Percentiles rank a stretch among this genome's conserved stretches.
Conservation (phyloP, 2,113 vertebrate genomes). For the Balaeniceps rex region DNA sequence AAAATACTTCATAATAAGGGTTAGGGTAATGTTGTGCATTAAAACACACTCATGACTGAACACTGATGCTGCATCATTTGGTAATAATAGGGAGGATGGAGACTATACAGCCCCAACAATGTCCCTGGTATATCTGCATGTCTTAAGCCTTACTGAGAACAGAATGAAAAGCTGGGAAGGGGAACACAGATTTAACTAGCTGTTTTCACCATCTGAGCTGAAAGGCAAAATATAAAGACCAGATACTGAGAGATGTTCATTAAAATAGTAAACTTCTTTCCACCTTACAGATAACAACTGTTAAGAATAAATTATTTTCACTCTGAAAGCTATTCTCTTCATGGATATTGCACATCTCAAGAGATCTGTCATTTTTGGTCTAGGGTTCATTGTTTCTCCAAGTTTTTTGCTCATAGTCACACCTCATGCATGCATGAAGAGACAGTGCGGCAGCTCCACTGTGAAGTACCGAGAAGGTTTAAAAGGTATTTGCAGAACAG, state of each 20-base stretch:
- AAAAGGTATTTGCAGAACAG: background rate
- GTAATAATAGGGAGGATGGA: background rate
- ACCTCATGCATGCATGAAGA: background rate
- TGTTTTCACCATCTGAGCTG: background rate
- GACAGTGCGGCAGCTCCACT: background rate
- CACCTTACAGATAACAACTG: background rate
- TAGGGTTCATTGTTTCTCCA: background rate
- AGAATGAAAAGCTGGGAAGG: background rate
- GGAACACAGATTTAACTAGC: background rate
- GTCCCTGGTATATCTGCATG: background rate
- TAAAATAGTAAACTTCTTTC: background rate
- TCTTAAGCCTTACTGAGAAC: background rate
- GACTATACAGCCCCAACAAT: background rate
- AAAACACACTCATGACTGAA: background rate
- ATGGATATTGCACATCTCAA: background rate
- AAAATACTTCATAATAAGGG: background rate
- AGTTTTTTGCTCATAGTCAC: background rate
- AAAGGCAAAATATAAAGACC: background rate
- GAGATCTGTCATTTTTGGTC: background rate
- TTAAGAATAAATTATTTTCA: background rate
- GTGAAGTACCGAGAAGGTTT: background rate
- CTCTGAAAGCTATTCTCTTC: background rate
- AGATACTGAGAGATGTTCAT: background rate
- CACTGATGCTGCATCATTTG: background rate
- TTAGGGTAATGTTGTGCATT: background rate